Evolutionary conservation across 2,113 vertebrate species (phyloP), one percentile per base, ranked within the genome.

Genomic region (Phocoena phocoena): DNA sequence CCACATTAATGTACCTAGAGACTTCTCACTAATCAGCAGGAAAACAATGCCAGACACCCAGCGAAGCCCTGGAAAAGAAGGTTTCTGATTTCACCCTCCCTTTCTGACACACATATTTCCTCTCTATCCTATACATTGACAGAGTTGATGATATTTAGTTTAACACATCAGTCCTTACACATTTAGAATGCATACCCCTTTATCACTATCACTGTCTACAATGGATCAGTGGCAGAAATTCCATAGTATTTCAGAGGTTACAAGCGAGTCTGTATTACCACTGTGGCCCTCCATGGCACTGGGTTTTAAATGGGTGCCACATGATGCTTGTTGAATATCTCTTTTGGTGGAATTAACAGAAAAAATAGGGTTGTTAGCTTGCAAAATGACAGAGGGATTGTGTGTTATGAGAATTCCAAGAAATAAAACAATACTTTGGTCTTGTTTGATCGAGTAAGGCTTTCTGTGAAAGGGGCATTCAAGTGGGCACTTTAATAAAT

Each of bases 11-110:
- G 95, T 95, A 97, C 84, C 90, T 93, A 94, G 25, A 41, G 94
- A 97, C 96, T 93, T 83, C 71, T 97, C 96, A 83, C 97, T 98
- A 98, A 98, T 98, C 98, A 97, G 94, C 94, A 87, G 90, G 84
- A 81, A 98, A 98, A 98, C 97, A 98, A 97, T 92, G 79, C 47
- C 44, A 95, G 89, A 86, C 95, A 73, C 9, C 6, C 77, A 85
- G 58, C 70, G n/a, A 97, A 97, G 53, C 60, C 63, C 81, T 47
- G 60, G 90, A 71, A 85, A 13, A 81, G 36, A 63, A 68, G 44
- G 81, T 90, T 92, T 91, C 36, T 95, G 50, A n/a, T 93, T 31
- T 50, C 8, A 93, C 6, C 67, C 70, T 92, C 90, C 76, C 67
- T 95, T 33, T 13, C n/a, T 84, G 15, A 63, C 18, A 58, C 50